A percentile compares a stretch with the other conserved stretches of the same genome.
These are phyloP conservation scores for Callaeas wilsoni DNA, from an alignment of 2,113 vertebrate species.

Conservation along the genomic window DNA sequence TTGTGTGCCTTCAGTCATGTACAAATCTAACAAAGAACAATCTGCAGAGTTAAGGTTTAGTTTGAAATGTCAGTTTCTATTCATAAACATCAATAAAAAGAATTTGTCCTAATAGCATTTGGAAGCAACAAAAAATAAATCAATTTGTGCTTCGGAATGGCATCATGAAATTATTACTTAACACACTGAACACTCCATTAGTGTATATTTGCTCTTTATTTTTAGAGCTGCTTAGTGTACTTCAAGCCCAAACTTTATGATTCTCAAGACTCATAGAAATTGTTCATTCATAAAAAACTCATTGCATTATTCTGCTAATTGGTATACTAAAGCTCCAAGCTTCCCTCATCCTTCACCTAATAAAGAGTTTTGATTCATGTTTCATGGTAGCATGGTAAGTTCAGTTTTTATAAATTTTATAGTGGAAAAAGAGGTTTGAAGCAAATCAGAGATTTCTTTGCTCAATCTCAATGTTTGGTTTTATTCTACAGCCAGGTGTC, in stretches of 20 bases:
- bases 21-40: not conserved
- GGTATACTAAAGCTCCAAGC: not conserved
- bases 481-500: not conserved
- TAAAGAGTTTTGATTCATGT: not conserved
- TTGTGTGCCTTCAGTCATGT: not conserved
- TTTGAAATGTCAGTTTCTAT: constrained; percentile 38
- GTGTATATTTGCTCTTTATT: not conserved
- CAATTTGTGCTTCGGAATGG: not conserved
- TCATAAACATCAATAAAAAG: not conserved
- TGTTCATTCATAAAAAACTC: not conserved
- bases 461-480: not conserved
- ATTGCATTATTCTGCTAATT: not conserved
- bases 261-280: not conserved
- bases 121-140: not conserved
- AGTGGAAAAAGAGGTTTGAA: not conserved
- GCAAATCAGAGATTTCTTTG: not conserved
- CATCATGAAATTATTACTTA: not conserved
- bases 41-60: not conserved
- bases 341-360: not conserved
- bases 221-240: not conserved
- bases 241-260: not conserved
- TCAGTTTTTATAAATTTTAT: not conserved
- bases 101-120: not conserved
- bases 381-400: not conserved
- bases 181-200: not conserved